Base-by-base conservation (phyloP, 2,797 vertebrate species). In the Poeciliopsis infans region DNA sequence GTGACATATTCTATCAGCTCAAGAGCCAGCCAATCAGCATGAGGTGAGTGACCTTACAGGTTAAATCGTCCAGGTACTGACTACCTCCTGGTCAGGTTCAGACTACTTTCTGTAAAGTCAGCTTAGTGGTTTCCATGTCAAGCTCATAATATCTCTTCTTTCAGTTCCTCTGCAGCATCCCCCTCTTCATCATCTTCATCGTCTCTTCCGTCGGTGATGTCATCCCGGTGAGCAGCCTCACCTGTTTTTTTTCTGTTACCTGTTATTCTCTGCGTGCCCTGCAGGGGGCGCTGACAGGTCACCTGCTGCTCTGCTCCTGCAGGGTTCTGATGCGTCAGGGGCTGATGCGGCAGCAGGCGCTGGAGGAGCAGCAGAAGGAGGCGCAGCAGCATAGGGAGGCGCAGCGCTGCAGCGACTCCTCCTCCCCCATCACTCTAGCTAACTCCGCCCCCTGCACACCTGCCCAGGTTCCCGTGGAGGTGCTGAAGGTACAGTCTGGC, bases 401-500 rank as follows among this genome's bases (percentile, higher is more conserved):
- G 43, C 88, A 91, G 43, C 76, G 39, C 53, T 39, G 84, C 7
- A 25, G 89, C 0, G 94, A 93, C 23, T 78, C 82, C 7, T 96
- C 96, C 7, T 94, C 94, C 0, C 96, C 97, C 76, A 96, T 97
- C 87, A 95, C 94, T 0, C 94, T 97, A 13, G 93, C 94, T 0
- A 76, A 91, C 69, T 43, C 87, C 55, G n/a, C 55, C 69, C 79
- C 86, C 66, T 72, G 78, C 64, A 82, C 86, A 7, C 91, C 96
- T 11, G 94, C 97, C n/a, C 97, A 97, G 90, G 97, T 97, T 69
- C 97, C 97, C 0, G 94, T 97, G 88, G 97, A 97, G 88, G 96
- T 98, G 33, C 95, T 98, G 16, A 98, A 97, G 97, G 97, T 98
- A 93, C 1, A 46, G 28, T 15, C 16, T 2, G 0, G 25, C 12